phyloP scores from a whole-genome alignment of 2,888 invertebrate species.

The Himalopsyche tibetana region DNA sequence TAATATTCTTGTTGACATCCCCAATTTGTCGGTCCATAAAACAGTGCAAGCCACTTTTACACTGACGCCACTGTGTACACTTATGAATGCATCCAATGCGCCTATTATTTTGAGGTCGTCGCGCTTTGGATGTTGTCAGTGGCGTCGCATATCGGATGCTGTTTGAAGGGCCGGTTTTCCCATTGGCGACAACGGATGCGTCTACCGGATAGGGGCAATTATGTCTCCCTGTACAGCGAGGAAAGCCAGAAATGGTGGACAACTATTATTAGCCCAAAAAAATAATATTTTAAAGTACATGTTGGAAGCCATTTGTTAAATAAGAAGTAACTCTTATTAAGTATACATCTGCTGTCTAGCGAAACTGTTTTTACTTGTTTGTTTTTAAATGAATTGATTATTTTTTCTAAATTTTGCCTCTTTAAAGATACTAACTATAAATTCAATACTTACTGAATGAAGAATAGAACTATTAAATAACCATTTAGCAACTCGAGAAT shows the following conservation, averaged over 20 bases:
- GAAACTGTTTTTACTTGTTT: too few relatives aligned
- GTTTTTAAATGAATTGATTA: too few relatives aligned
- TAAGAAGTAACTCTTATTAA: background rate
- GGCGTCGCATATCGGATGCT: conserved; percentile 37
- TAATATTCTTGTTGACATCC: too few relatives aligned
- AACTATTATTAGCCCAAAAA: background rate
- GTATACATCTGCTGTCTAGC: too few relatives aligned
- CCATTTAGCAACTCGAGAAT: too few relatives aligned
- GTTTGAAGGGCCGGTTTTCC: conserved; percentile 35
- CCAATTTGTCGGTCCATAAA: too few relatives aligned
- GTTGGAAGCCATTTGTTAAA: background rate
- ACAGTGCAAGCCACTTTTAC: background rate
- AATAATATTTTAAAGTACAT: background rate
- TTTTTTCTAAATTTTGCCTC: too few relatives aligned
- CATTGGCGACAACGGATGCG: background rate
- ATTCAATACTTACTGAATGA: too few relatives aligned
- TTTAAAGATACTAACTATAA: too few relatives aligned
- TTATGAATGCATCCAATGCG: conserved; percentile 5
- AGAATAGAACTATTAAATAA: too few relatives aligned
- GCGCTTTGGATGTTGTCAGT: conserved; percentile 21
- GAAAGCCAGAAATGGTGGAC: background rate
- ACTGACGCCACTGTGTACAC: background rate
- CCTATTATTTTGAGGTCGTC: conserved; percentile 35
- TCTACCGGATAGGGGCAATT: background rate
- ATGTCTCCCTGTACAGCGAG: background rate